Base-by-base conservation (phyloP, 2,888 invertebrate species). In the Plebejus melissa region DNA sequence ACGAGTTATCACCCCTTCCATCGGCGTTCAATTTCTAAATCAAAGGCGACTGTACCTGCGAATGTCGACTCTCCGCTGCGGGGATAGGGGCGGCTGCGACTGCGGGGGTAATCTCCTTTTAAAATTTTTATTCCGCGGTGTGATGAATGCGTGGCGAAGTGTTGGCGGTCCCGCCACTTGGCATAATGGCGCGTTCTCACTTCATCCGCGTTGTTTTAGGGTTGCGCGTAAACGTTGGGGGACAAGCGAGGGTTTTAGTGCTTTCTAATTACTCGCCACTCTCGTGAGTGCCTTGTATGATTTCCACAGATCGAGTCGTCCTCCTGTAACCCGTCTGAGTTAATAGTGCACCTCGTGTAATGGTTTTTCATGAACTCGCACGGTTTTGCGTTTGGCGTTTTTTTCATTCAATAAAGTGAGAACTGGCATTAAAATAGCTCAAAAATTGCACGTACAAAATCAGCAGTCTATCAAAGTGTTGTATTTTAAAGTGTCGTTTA, bases 61-160 rank as follows among this genome's bases (percentile, higher is more conserved):
- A 70, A 41, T 70, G 41, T 70, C 16, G 22, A 75, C 75, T 36
- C 54, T 71, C 60, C 41, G n/a, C 41, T 32, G 16, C 60, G 32
- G 32, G 46, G n/a, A 41, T 60, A 71, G 28, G 22, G 38, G 46
- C 28, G n/a, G 54, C 4, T 28, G 46, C 32, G 32, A 11, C 28
- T 22, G 72, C 4, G 1, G 16, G 72, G 72, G 71, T 75, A 70
- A 75, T 75, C 60, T 57, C 7, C 41, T 58, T 58, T 58, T 71
- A 38, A 22, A 60, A 72, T 74, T 75, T 76, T 76, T 76, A 77
- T 76, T 54, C 28, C 13, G 50, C 16, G 72, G 77, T 77, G 78
- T 78, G 78, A 79, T 77, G 78, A 79, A 79, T 76, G 78, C 76
- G 76, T 75, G 74, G 46, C 74, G 76, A 76, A 77, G 78, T 76